Evolutionary conservation across 2,113 vertebrate genomes (phyloP), one percentile per base, ranked within the genome.

Genomic region (Spheniscus mendiculus): DNA sequence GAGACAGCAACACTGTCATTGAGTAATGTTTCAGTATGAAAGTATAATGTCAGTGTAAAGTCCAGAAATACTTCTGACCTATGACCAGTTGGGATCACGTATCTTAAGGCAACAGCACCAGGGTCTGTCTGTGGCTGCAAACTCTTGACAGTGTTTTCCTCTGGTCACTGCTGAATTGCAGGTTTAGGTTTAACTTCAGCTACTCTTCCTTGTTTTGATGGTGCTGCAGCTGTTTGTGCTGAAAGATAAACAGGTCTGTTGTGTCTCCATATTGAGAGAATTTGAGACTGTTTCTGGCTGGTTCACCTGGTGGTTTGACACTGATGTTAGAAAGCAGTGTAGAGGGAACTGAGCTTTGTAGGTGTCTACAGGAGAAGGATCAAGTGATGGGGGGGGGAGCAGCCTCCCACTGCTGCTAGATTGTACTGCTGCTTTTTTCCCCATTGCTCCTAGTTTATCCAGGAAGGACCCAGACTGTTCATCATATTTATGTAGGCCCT

Each of bases 51-150:
- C 94, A 93, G 96, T 92, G 74, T 80, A 90, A 97, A 97, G 96
- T 96, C 93, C 96, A 97, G 96, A 89, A 97, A 97, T 97, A 94
- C 93, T 85, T 91, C 52, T 94, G 97, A 97, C 96, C 92, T 95
- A 72, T 96, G 96, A 88, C 87, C 84, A 59, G 73, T 32, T 94
- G 58, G 70, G 87, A 94, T 96, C 90, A 34, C 42, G 74, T 97
- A 80, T 94, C 95, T 96, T 94, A 96, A 97, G 96, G 93, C 78
- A 73, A 80, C 90, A 94, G 88, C 44, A 40, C 45, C 66, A 12
- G 30, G 4, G 9, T 50, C 73, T 85, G 14, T 52, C 66, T 74
- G 67, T 89, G 59, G 44, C 73, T 87, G 40, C 49, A 72, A 25
- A 36, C 56, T 78, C 83, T 91, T 82, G 13, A 19, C 7, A 9